These are phyloP conservation scores for Nephrocerus scutellatus DNA, from an alignment of 2,888 invertebrate genomes.

Conservation along the genomic window DNA sequence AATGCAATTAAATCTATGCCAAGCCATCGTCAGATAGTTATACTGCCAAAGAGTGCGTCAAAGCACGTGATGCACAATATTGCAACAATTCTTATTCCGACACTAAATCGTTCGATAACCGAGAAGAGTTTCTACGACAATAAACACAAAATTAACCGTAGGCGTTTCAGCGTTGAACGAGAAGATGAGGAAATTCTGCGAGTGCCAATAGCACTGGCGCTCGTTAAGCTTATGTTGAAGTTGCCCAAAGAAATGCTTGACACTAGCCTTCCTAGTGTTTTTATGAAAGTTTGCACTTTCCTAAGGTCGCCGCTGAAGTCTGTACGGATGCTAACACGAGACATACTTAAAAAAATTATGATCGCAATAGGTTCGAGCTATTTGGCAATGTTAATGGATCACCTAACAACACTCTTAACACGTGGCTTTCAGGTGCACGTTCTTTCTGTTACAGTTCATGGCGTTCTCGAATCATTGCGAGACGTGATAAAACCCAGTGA, in stretches of 20 bases:
- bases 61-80: conserved; percentile 68
- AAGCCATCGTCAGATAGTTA: no score
- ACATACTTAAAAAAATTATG: conserved; percentile 90
- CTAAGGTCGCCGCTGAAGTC: conserved; percentile 82
- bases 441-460: conserved; percentile 79
- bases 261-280: conserved; percentile 65
- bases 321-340: conserved; percentile 75
- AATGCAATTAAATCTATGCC: no score
- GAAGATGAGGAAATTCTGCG: conserved; percentile 85
- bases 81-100: conserved; percentile 66
- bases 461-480: conserved; percentile 68
- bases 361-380: conserved; percentile 74
- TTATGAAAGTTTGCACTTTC: conserved; percentile 84
- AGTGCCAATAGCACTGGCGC: conserved; percentile 86
- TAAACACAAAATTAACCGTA: conserved; percentile 72
- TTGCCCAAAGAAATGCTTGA: conserved; percentile 71
- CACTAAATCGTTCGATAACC: conserved; percentile 65
- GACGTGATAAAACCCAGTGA: conserved; percentile 65
- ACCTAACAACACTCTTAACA: conserved; percentile 71
- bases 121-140: conserved; percentile 65
- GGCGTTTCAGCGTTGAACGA: conserved; percentile 59
- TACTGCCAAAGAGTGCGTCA: conserved; percentile 64
- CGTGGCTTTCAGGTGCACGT: conserved; percentile 94
- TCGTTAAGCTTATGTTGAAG: conserved; percentile 84
- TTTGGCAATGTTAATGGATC: conserved; percentile 67